Evolutionary conservation across 23 tunicate genomes (phyloP).

Genomic region (Trididemnum clinides): DNA sequence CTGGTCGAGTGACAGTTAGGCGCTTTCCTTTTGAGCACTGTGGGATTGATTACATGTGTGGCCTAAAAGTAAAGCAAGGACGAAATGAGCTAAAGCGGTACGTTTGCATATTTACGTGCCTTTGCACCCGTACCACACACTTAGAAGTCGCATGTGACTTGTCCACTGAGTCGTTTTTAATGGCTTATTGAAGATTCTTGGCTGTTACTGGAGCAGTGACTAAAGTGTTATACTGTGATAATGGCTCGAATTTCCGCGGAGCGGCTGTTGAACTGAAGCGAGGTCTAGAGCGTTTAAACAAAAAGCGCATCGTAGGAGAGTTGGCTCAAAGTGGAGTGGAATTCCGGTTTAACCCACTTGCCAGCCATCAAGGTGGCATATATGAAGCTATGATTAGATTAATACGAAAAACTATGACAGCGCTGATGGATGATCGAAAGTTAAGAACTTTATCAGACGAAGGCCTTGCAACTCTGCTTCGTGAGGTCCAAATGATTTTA

Average conservation of each 20-base stretch:
- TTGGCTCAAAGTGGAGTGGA: neutral
- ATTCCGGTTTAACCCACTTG: no score
- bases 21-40: conserved; percentile 6
- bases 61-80: conserved; percentile 1
- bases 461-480: no score
- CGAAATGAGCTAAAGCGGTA: neutral
- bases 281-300: neutral
- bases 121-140: neutral
- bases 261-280: no score
- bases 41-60: neutral
- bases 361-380: neutral
- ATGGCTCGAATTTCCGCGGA: no score
- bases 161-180: neutral
- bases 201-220: neutral
- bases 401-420: neutral
- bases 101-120: neutral
- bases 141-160: neutral
- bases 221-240: neutral
- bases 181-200: neutral
- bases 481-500: neutral
- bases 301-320: neutral
- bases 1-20: conserved; percentile 6
- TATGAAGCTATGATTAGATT: neutral
- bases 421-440: neutral
- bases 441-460: no score